Evolutionary conservation across 2,888 invertebrate genomes (phyloP).

Genomic region (Holacanthella duospinosa): DNA sequence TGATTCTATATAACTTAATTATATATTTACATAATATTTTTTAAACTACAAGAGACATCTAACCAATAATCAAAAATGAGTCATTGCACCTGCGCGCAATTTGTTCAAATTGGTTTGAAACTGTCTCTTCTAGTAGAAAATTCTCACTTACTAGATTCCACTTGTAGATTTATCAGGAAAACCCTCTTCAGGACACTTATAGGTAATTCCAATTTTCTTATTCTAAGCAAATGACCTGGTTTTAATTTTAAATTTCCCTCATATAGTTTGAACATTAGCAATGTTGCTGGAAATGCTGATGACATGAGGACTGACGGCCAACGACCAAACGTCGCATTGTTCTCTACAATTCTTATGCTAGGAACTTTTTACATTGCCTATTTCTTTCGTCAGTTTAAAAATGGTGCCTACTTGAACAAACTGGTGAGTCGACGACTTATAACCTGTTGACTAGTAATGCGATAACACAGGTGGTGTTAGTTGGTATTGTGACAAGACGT

Average conservation of each 20-base stretch:
- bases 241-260: too few species aligned
- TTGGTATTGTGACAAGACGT: too few species aligned
- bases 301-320: too few species aligned
- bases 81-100: not conserved
- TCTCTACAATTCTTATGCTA: conserved; percentile 46
- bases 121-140: too few species aligned
- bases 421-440: conserved; percentile 14
- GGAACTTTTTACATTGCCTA: conserved; percentile 48
- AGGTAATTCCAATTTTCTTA: not conserved
- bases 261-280: too few species aligned
- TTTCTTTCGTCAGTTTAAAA: conserved; percentile 45
- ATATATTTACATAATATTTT: too few species aligned
- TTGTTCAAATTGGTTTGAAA: too few species aligned
- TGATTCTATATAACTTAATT: conserved; percentile 29
- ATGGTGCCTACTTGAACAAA: conserved; percentile 47
- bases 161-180: conserved; percentile 13
- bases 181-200: conserved; percentile 9
- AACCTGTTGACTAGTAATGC: not conserved
- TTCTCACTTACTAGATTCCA: too few species aligned
- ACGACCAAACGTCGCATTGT: conserved; percentile 48
- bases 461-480: too few species aligned
- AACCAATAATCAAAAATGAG: not conserved
- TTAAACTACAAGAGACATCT: not conserved
- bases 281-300: too few species aligned
- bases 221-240: not conserved